Evolutionary conservation across 2,797 vertebrate genomes (phyloP), one percentile per base, ranked within the genome.

Genomic region (Hoplostethus mediterraneus): DNA sequence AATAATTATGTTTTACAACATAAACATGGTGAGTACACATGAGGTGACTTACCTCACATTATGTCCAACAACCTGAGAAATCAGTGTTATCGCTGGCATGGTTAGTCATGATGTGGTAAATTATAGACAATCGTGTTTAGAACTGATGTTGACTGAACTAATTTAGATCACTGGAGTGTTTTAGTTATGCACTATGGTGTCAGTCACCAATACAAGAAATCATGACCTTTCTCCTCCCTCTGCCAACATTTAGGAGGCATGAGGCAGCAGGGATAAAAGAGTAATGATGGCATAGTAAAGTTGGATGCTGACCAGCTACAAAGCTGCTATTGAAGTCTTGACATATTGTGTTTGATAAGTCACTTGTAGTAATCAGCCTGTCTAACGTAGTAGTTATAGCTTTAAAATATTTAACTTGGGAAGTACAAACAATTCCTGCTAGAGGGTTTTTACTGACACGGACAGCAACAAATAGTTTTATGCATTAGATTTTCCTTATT

Each of bases 1-100:
- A 28, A 3, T 69, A 16, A 59, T 48, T 49, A 36, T 64, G 64
- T 54, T 80, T 80, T 80, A 85, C 75, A 68, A 52, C 65, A 63
- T 81, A 69, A 61, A 82, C 71, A 55, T 49, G 48, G 8, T 3
- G 30, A 42, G 25, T 38, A 40, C 71, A 61, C 53, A 82, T 11
- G 69, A 70, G 62, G 67, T 81, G 77, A 75, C 73, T 81, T 73
- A 31, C 30, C 33, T 9, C 51, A 58, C 45, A 33, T 33, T 33
- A 33, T 6, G 7, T 36, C 33, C 5, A 8, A 36, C 6, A 6
- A 6, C 33, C 33, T 36, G 33, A 36, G 6, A 6, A 36, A 36
- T 36, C 33, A 8, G 6, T 36, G 6, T 36, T 36, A 36, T 36
- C 7, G 33, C 33, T 36, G 33, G 21, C 51, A 28, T 28, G 21